phyloP scores from a whole-genome alignment of 2,888 invertebrate genomes.

The Drosophila subsilvestris region DNA sequence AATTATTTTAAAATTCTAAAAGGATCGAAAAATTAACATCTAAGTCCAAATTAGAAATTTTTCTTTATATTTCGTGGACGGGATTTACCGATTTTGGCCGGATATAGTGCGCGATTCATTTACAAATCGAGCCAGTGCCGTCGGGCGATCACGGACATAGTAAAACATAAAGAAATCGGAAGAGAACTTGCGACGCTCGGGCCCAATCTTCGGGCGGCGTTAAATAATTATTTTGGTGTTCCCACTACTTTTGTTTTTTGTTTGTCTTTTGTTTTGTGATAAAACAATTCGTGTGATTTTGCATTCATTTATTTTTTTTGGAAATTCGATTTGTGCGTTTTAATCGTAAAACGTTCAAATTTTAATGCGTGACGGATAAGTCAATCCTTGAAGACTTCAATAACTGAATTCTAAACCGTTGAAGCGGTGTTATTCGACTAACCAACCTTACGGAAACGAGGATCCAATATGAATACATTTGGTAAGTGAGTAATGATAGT shows the following conservation, averaged over 20 bases:
- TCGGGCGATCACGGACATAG: slow-evolving; percentile 50
- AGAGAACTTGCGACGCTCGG: slow-evolving; percentile 56
- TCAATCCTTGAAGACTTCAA: slow-evolving; percentile 6
- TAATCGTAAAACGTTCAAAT: slow-evolving; percentile 32
- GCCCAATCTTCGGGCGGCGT: slow-evolving; percentile 58
- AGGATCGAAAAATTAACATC: slow-evolving; percentile 73
- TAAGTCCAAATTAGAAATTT: slow-evolving; percentile 70
- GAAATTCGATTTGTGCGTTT: slow-evolving; percentile 28
- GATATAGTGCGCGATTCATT: slow-evolving; percentile 8
- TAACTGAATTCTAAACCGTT: neutral
- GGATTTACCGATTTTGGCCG: slow-evolving; percentile 49
- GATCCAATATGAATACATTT: slow-evolving; percentile 69
- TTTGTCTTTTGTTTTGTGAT: slow-evolving; percentile 53
- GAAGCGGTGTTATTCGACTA: slow-evolving; percentile 8
- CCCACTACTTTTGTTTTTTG: slow-evolving; percentile 58
- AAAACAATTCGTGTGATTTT: slow-evolving; percentile 42
- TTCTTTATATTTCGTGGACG: slow-evolving; percentile 69
- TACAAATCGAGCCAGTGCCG: slow-evolving; percentile 44
- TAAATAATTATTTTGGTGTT: slow-evolving; percentile 57
- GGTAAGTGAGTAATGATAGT: slow-evolving; percentile 49
- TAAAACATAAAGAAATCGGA: slow-evolving; percentile 47
- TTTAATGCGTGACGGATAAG: slow-evolving; percentile 29
- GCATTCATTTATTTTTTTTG: slow-evolving; percentile 35
- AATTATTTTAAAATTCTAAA: slow-evolving; percentile 77
- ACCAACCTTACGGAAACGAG: slow-evolving; percentile 18